phyloP scores from a whole-genome alignment of 2,888 invertebrate species.

The Eurytoma adleriae region DNA sequence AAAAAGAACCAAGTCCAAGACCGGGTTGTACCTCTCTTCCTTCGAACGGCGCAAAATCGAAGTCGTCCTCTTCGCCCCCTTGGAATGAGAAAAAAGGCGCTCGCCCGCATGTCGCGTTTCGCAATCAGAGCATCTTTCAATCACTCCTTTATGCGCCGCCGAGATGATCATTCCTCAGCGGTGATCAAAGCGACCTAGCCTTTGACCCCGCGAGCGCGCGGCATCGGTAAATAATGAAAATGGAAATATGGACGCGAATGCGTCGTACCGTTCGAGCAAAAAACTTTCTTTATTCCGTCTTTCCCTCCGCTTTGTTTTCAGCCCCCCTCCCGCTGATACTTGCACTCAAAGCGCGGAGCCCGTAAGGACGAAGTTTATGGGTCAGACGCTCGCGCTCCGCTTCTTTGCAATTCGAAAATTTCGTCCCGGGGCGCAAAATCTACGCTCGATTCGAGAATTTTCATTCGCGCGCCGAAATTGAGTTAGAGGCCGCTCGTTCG shows the following conservation, averaged over 20 bases:
- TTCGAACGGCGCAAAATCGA: not conserved
- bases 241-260: slow-evolving; percentile 19
- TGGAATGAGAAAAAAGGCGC: not conserved
- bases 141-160: slow-evolving; percentile 27
- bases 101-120: slow-evolving; percentile 14
- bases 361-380: slow-evolving; percentile 30
- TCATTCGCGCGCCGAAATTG: slow-evolving; percentile 12
- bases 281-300: slow-evolving; percentile 29
- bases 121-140: slow-evolving; percentile 30
- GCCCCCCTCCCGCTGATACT: not conserved
- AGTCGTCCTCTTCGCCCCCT: not conserved
- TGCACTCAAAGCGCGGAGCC: not conserved
- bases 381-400: slow-evolving; percentile 24
- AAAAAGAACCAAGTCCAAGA: not conserved
- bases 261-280: not conserved
- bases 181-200: slow-evolving; percentile 37
- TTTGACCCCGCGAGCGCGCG: slow-evolving; percentile 23
- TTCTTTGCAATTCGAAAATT: slow-evolving; percentile 38
- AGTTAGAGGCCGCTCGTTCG: slow-evolving; percentile 9
- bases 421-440: slow-evolving; percentile 3
- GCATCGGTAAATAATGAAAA: slow-evolving; percentile 34
- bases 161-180: slow-evolving; percentile 16
- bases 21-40: not conserved
- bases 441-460: slow-evolving; percentile 18
- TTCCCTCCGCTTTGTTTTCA: not conserved